These are phyloP conservation scores for Cygnus buccinator DNA, from an alignment of 2,113 vertebrate genomes.

Conservation along the genomic window DNA sequence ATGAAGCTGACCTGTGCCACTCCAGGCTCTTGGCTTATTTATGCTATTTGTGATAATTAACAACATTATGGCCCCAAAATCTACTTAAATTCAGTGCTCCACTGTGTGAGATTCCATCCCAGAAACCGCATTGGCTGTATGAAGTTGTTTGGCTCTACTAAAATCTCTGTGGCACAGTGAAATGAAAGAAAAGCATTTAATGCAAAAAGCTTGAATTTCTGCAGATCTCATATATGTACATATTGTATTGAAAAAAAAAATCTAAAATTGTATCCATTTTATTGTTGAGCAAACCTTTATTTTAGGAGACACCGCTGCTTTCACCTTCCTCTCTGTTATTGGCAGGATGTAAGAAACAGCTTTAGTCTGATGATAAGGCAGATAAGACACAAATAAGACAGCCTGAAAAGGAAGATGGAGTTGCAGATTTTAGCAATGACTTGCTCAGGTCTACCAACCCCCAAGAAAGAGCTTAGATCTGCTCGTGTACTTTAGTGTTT, in stretches of 20 bases:
- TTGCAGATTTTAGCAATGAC: neutral
- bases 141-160: neutral
- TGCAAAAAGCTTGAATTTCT: neutral
- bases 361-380: neutral
- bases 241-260: neutral
- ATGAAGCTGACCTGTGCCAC: neutral
- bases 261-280: neutral
- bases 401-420: neutral
- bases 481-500: neutral
- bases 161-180: slow-evolving; percentile 24
- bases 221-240: neutral
- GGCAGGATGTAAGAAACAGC: neutral
- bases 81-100: neutral
- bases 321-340: neutral
- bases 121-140: neutral
- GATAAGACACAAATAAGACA: neutral
- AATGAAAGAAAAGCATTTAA: slow-evolving; percentile 26
- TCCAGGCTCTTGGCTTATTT: neutral
- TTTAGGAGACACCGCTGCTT: neutral
- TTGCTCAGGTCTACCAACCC: neutral
- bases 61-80: neutral
- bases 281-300: neutral
- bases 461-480: neutral
- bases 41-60: neutral
- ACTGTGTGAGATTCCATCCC: neutral